These are phyloP conservation scores for Melanophora roralis DNA, from an alignment of 2,888 invertebrate genomes.

Conservation along the genomic window DNA sequence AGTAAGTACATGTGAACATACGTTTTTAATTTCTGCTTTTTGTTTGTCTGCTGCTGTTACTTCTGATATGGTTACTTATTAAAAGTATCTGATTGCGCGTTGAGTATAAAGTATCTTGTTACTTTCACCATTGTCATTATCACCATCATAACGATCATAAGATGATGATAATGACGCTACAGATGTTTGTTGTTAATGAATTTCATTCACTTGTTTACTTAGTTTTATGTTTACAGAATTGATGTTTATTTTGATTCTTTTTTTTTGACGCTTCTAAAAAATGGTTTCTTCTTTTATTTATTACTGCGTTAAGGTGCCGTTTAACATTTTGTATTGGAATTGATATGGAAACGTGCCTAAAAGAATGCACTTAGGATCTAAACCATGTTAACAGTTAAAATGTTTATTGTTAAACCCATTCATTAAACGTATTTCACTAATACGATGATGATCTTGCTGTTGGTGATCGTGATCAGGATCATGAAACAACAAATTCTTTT, in stretches of 20 bases:
- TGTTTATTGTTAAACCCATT: not conserved
- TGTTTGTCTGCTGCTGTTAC: conserved; percentile 8
- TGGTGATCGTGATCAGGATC: conserved; percentile 27
- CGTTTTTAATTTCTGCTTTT: conserved; percentile 33
- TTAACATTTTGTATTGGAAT: not conserved
- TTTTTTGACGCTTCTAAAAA: conserved; percentile 23
- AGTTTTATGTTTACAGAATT: conserved; percentile 48
- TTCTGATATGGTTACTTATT: conserved; percentile 54
- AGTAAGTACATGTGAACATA: too few relatives aligned
- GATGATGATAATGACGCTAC: conserved; percentile 33
- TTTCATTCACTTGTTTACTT: conserved; percentile 37
- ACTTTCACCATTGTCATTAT: conserved; percentile 63
- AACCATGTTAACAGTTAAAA: not conserved
- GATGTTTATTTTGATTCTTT: conserved; percentile 32
- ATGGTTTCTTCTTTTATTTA: conserved; percentile 1
- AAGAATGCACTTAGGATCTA: not conserved
- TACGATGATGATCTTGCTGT: not conserved
- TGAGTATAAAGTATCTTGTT: conserved; percentile 63
- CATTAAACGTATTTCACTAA: not conserved
- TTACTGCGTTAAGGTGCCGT: conserved; percentile 14
- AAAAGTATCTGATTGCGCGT: conserved; percentile 56
- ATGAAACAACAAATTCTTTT: conserved; percentile 13
- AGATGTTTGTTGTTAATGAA: conserved; percentile 28
- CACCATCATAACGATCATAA: conserved; percentile 2
- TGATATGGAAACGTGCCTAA: not conserved